phyloP scores from a whole-genome alignment of 2,797 vertebrate species.

The Meda fulgida region DNA sequence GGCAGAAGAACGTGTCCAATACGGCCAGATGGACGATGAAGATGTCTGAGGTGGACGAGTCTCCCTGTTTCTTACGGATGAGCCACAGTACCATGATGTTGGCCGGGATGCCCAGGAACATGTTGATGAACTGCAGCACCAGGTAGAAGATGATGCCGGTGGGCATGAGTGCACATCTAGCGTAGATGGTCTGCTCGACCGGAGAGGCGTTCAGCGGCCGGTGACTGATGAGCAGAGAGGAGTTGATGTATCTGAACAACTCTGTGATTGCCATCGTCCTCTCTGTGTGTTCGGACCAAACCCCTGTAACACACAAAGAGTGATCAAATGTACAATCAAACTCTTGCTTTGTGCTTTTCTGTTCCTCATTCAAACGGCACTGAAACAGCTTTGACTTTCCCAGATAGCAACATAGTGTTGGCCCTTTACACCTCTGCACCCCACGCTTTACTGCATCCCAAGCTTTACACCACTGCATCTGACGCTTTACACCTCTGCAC shows the following conservation, averaged over 20 bases:
- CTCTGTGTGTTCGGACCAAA: neutral
- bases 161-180: conserved; percentile 68
- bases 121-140: conserved; percentile 76
- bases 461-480: no score
- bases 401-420: no score
- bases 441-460: no score
- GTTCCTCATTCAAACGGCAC: neutral
- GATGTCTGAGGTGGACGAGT: conserved; percentile 79
- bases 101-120: conserved; percentile 79
- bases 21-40: conserved; percentile 78
- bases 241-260: conserved; percentile 63
- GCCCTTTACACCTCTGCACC: no score
- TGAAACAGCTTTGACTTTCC: neutral
- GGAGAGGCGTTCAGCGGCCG: conserved; percentile 60
- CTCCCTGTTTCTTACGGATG: conserved; percentile 72
- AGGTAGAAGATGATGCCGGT: conserved; percentile 74
- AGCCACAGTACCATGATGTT: conserved; percentile 81
- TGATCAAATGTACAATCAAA: neutral
- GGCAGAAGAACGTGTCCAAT: conserved; percentile 76
- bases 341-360: neutral
- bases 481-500: no score
- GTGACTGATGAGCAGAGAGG: conserved; percentile 62
- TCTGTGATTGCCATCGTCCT: conserved; percentile 63
- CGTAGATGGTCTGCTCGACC: conserved; percentile 59
- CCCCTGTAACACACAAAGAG: conserved; percentile 1